These are phyloP conservation scores for Galemys pyrenaicus DNA, from an alignment of 2,113 vertebrate species.

Conservation along the genomic window DNA sequence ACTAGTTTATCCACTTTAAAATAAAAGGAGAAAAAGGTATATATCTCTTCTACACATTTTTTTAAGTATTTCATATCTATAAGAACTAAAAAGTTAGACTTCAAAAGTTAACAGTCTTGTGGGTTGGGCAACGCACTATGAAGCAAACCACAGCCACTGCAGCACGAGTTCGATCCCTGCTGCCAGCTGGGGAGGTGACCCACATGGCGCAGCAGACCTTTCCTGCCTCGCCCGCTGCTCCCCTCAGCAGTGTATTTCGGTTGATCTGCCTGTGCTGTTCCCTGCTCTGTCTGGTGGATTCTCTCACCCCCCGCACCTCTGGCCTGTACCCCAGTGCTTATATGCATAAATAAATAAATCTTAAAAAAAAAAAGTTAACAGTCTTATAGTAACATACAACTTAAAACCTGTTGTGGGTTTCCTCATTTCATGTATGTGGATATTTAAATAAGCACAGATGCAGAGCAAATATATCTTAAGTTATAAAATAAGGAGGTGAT, in stretches of 20 bases:
- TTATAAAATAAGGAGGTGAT: neutral
- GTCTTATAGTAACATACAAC: neutral
- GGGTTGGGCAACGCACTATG: no score
- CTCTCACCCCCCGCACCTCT: no score
- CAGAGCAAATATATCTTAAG: neutral
- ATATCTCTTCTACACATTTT: neutral
- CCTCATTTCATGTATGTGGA: neutral
- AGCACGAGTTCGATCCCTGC: no score
- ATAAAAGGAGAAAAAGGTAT: neutral
- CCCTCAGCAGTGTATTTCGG: no score
- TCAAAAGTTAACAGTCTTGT: neutral
- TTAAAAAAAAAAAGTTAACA: neutral
- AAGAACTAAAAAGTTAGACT: constrained; percentile 4
- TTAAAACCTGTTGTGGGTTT: constrained; percentile 14
- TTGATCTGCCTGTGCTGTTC: no score
- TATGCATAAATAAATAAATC: no score
- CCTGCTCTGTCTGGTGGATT: no score
- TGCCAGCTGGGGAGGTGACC: no score
- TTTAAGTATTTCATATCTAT: neutral
- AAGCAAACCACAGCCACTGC: no score
- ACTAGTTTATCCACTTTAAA: neutral
- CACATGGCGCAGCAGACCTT: no score
- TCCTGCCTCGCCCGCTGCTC: no score
- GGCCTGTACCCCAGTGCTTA: no score
- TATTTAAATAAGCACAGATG: constrained; percentile 1